A percentile compares a stretch with the other conserved stretches of the same genome.
Conservation (phyloP, 1,140 invertebrate species). For the Venustaconcha ellipsiformis region DNA sequence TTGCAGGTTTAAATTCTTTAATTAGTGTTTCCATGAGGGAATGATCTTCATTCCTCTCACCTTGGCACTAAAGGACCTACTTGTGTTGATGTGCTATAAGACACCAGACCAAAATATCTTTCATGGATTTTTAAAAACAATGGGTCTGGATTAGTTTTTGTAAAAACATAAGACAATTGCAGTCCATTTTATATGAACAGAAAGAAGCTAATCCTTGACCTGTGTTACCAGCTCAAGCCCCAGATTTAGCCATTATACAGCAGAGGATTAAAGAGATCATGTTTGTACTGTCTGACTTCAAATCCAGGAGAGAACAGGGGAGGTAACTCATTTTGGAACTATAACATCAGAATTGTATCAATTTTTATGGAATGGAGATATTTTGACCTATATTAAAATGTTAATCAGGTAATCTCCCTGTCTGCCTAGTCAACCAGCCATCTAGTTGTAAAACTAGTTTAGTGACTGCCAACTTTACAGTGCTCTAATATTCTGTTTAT, state of each 20-base stretch:
- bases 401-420: too few species aligned
- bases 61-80: too few species aligned
- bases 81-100: too few species aligned
- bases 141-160: background rate
- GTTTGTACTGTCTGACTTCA: constrained; percentile 91
- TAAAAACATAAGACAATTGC: background rate
- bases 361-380: background rate
- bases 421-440: too few species aligned
- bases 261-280: constrained; percentile 92
- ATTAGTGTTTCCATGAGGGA: too few species aligned
- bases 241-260: constrained; percentile 86
- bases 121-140: background rate
- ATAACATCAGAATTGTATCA: background rate
- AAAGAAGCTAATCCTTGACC: constrained; percentile 45
- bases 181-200: too few species aligned
- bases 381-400: too few species aligned
- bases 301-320: constrained; percentile 79
- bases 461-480: too few species aligned
- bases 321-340: constrained; percentile 65
- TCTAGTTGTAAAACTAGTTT: too few species aligned
- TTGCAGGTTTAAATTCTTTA: too few species aligned
- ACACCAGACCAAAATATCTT: background rate
- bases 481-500: too few species aligned
- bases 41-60: too few species aligned
- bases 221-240: constrained; percentile 59